Conservation (phyloP, 2,888 invertebrate species). For the Celastrina argiolus region DNA sequence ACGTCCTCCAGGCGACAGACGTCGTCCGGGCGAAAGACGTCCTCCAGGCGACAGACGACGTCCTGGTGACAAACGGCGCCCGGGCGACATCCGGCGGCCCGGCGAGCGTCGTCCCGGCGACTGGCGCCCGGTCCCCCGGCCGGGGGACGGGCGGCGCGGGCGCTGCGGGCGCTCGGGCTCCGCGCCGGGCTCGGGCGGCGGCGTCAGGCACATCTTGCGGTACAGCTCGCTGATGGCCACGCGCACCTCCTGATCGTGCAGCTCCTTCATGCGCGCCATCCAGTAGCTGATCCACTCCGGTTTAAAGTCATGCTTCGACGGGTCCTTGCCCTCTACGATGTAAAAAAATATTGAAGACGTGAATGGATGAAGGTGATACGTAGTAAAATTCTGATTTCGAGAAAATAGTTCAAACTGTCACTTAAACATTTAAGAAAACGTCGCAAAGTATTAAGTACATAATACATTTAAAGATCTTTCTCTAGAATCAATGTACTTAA, state of each 20-base stretch:
- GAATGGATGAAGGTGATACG: too few relatives aligned
- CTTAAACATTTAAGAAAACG: too few relatives aligned
- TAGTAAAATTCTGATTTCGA: too few relatives aligned
- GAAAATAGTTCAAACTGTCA: too few relatives aligned
- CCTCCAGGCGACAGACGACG: conserved; percentile 32
- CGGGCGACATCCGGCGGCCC: conserved; percentile 23
- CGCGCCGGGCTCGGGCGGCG: conserved; percentile 51
- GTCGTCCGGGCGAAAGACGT: conserved; percentile 28
- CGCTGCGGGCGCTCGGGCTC: conserved; percentile 62
- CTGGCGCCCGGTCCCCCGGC: conserved; percentile 42
- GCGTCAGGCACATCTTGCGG: conserved; percentile 75
- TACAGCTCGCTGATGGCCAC: conserved; percentile 83
- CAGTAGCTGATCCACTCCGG: conserved; percentile 93
- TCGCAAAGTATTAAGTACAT: too few relatives aligned
- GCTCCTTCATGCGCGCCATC: conserved; percentile 88
- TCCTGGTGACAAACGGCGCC: conserved; percentile 27
- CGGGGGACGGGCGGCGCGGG: conserved; percentile 25
- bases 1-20: conserved; percentile 32
- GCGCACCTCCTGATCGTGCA: conserved; percentile 84
- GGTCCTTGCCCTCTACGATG: conserved; percentile 81
- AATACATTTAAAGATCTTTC: too few relatives aligned
- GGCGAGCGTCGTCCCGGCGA: conserved; percentile 43
- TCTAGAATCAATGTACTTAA: too few relatives aligned
- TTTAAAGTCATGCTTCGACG: conserved; percentile 89
- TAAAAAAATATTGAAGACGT: too few relatives aligned